phyloP scores from a whole-genome alignment of 1,140 invertebrate genomes.

The Conus betulinus region DNA sequence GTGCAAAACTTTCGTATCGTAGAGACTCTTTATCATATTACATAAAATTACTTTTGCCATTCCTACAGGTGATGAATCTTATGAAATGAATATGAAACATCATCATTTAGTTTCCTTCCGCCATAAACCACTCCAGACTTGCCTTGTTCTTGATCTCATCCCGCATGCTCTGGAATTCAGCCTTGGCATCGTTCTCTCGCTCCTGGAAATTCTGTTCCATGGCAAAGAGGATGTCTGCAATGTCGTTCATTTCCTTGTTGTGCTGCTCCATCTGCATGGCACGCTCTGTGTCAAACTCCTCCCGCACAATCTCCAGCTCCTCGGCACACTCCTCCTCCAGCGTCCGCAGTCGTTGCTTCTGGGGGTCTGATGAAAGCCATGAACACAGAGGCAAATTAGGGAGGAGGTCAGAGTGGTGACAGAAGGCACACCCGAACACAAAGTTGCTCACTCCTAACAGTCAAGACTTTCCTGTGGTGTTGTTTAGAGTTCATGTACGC shows the following conservation, averaged over 20 bases:
- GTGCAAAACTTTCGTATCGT: too few relatives aligned
- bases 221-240: conserved; percentile 75
- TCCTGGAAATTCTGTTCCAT: conserved; percentile 76
- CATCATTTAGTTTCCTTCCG: too few relatives aligned
- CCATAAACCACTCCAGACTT: background rate
- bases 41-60: too few relatives aligned
- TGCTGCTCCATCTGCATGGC: conserved; percentile 71
- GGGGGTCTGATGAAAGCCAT: conserved; percentile 60
- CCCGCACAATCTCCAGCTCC: conserved; percentile 69
- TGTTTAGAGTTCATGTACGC: too few relatives aligned
- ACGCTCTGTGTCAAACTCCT: conserved; percentile 75
- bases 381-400: background rate
- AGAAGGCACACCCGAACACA: background rate
- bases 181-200: conserved; percentile 73
- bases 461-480: too few relatives aligned
- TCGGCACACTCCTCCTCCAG: conserved; percentile 68
- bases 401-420: background rate
- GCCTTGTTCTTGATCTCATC: conserved; percentile 78
- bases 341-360: conserved; percentile 67
- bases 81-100: too few relatives aligned
- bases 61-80: too few relatives aligned
- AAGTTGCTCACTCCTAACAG: background rate
- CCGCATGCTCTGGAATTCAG: conserved; percentile 74
- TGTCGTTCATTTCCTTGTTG: conserved; percentile 71
- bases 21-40: too few relatives aligned